These are phyloP conservation scores for Forficula auricularia DNA, from an alignment of 1,140 invertebrate species.

Conservation along the genomic window DNA sequence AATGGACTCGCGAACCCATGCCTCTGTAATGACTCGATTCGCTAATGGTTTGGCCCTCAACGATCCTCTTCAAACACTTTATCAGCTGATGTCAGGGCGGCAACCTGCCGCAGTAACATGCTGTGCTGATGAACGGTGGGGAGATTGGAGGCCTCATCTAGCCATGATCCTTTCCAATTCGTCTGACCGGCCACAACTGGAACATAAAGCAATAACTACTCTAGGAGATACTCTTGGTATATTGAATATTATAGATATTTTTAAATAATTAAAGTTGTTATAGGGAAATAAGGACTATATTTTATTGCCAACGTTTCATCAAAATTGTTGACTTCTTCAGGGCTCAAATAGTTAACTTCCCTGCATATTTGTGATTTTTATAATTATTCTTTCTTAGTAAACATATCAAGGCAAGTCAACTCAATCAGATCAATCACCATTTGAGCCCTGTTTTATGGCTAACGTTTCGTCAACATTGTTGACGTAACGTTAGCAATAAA, in stretches of 20 bases:
- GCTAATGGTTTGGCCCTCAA: constrained; percentile 65
- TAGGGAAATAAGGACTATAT: too few species aligned
- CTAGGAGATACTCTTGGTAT: constrained; percentile 44
- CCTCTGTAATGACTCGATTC: constrained; percentile 74
- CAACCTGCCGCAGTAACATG: constrained; percentile 68
- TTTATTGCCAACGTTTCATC: too few species aligned
- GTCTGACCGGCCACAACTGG: constrained; percentile 56
- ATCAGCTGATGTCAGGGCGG: constrained; percentile 73
- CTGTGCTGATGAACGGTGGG: constrained; percentile 73
- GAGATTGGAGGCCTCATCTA: constrained; percentile 87
- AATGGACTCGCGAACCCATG: constrained; percentile 72
- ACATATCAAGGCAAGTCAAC: too few species aligned
- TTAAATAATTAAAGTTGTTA: constrained; percentile 2
- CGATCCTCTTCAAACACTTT: constrained; percentile 84
- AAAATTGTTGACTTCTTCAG: too few species aligned
- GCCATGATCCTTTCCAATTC: constrained; percentile 87
- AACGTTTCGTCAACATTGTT: too few species aligned
- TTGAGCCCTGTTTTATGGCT: too few species aligned
- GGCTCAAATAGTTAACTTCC: too few species aligned
- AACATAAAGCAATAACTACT: constrained; percentile 63
- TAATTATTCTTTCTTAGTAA: too few species aligned
- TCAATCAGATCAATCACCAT: too few species aligned
- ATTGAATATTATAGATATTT: constrained; percentile 10
- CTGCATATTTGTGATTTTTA: too few species aligned
- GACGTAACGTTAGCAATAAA: too few species aligned